Percentiles rank a stretch among this genome's conserved stretches.
Evolutionary conservation across 2,797 vertebrate genomes (phyloP).

Genomic region (Erethizon dorsatum): DNA sequence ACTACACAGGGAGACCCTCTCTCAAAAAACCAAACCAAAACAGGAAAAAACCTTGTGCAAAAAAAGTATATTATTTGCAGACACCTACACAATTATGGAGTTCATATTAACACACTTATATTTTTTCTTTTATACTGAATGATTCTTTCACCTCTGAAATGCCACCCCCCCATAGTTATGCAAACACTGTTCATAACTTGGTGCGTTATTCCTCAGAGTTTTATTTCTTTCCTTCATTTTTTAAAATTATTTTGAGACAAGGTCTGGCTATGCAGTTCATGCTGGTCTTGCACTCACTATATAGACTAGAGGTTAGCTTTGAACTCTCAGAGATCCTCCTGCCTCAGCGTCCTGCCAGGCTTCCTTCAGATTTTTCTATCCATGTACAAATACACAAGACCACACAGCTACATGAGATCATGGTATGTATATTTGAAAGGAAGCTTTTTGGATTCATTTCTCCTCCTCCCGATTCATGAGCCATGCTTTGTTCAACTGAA

Average conservation of each 20-base stretch:
- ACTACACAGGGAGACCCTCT: background rate
- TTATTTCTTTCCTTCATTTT: background rate
- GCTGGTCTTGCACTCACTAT: background rate
- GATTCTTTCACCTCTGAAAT: slow-evolving; percentile 34
- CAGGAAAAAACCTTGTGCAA: background rate
- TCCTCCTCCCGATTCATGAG: background rate
- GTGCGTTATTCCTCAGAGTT: background rate
- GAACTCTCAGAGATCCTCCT: background rate
- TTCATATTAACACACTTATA: background rate
- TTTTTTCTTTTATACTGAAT: background rate
- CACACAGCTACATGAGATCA: background rate
- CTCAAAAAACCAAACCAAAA: background rate
- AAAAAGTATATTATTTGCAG: background rate
- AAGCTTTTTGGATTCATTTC: background rate
- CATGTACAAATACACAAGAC: background rate
- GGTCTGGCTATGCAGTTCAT: background rate
- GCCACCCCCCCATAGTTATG: background rate
- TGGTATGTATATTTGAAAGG: background rate
- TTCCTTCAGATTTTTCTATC: background rate
- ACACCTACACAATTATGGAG: background rate
- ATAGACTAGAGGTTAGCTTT: background rate
- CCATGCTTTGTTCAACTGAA: background rate
- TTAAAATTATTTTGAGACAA: background rate
- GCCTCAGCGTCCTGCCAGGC: background rate
- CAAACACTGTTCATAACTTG: slow-evolving; percentile 41